Evolutionary conservation across 2,797 vertebrate genomes (phyloP).

Genomic region (Tiaroga cobitis): DNA sequence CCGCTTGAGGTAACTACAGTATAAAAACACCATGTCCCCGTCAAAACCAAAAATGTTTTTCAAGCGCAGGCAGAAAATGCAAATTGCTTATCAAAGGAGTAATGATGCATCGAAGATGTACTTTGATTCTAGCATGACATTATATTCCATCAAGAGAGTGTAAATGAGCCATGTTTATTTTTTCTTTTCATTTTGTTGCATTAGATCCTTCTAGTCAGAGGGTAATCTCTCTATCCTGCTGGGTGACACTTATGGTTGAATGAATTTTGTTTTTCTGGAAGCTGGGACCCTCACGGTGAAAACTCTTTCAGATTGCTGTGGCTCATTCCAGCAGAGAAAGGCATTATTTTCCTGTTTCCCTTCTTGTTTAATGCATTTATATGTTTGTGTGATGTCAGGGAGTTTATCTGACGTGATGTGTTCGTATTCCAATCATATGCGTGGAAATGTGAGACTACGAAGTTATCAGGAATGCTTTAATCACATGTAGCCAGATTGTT

Average conservation of each 20-base stretch:
- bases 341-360: conserved; percentile 20
- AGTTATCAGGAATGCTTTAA: conserved; percentile 2
- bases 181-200: conserved; percentile 30
- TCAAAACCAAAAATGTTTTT: neutral
- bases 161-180: conserved; percentile 50
- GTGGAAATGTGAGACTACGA: neutral
- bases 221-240: conserved; percentile 41
- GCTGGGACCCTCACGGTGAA: conserved; percentile 8
- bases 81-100: conserved; percentile 40
- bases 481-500: neutral
- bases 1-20: neutral
- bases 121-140: conserved; percentile 31
- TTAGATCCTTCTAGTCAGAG: conserved; percentile 38
- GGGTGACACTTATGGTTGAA: conserved; percentile 21
- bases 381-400: neutral
- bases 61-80: conserved; percentile 22
- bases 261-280: conserved; percentile 43
- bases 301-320: conserved; percentile 17
- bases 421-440: neutral
- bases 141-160: conserved; percentile 34
- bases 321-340: conserved; percentile 25
- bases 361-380: neutral
- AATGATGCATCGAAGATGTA: conserved; percentile 43
- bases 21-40: neutral
- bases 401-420: conserved; percentile 17